Conservation (phyloP, 2,113 vertebrate genomes). For the Saccopteryx leptura region DNA sequence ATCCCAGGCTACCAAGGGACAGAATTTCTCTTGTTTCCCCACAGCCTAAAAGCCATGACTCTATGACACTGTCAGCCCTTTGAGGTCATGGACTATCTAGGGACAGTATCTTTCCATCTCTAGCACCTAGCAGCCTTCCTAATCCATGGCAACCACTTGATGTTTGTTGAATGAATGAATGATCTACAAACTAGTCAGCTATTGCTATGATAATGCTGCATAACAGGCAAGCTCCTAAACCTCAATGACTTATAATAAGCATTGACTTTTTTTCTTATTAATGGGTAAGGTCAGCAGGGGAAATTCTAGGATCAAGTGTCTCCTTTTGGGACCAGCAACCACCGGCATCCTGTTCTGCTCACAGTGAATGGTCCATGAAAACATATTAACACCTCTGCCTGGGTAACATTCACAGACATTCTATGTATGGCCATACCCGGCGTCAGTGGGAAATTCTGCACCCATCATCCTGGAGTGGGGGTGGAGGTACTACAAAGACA, state of each 20-base stretch:
- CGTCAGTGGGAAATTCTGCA: rapidly evolving
- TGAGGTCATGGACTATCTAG: background rate
- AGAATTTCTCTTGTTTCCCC: background rate
- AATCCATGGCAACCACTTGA: background rate
- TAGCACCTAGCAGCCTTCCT: background rate
- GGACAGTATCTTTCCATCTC: background rate
- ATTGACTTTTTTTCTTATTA: background rate
- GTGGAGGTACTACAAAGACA: rapidly evolving
- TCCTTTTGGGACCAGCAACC: background rate
- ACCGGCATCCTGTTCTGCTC: rapidly evolving
- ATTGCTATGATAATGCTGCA: rapidly evolving
- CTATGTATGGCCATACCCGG: rapidly evolving
- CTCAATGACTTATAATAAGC: background rate
- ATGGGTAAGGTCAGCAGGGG: background rate
- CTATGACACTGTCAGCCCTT: rapidly evolving
- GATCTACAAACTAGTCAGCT: background rate
- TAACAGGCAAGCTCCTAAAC: background rate
- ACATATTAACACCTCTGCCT: background rate
- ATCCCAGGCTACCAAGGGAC: rapidly evolving
- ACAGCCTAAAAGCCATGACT: background rate
- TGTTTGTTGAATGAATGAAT: background rate
- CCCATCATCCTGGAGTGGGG: too few relatives aligned
- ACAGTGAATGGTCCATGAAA: rapidly evolving
- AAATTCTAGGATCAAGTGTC: background rate
- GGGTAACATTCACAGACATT: background rate